These are phyloP conservation scores for Lasiurus borealis DNA, from an alignment of 2,113 vertebrate species.

Conservation along the genomic window DNA sequence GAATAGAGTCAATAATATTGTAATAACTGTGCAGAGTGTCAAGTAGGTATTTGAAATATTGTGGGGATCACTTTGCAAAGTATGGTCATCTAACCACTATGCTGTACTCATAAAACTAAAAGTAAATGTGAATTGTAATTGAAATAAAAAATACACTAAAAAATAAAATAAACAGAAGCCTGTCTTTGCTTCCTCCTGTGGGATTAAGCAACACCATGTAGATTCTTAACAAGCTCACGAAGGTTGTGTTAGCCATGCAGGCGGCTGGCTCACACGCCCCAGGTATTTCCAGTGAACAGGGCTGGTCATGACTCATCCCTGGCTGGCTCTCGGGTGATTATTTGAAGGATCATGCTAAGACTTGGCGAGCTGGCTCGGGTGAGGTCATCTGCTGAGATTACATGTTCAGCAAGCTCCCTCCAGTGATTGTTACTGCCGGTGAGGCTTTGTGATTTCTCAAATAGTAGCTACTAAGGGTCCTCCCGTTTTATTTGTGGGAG, in stretches of 20 bases:
- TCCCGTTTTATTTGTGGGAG: background rate
- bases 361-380: background rate
- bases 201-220: too few relatives aligned
- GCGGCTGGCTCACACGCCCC: background rate
- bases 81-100: background rate
- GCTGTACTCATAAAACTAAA: background rate
- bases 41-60: background rate
- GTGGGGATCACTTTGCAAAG: background rate
- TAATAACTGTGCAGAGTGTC: background rate
- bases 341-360: background rate
- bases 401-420: conserved; percentile 46
- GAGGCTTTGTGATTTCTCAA: background rate
- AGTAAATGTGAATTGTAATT: background rate
- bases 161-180: background rate
- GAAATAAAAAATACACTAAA: background rate
- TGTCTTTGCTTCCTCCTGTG: background rate
- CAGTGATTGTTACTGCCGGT: background rate
- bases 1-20: background rate
- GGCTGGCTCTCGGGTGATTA: background rate
- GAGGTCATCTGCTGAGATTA: conserved; percentile 54
- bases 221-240: background rate
- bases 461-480: conserved; percentile 10
- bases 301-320: background rate
- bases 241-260: background rate
- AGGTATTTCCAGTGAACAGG: background rate